Evolutionary conservation across 2,113 vertebrate genomes (phyloP).

Genomic region (Ailurus styani): DNA sequence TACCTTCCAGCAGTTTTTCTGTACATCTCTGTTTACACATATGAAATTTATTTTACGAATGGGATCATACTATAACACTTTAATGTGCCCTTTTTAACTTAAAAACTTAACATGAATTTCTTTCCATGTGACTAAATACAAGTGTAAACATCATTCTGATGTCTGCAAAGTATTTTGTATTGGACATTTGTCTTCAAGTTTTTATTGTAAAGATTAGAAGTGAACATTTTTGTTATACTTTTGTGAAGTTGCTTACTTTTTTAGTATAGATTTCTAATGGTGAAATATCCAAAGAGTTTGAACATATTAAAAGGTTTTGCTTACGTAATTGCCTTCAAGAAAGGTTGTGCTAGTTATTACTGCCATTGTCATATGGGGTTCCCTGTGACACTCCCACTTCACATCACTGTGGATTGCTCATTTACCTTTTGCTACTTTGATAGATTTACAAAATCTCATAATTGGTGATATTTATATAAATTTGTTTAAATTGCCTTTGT

Average conservation of each 20-base stretch:
- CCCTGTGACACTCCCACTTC: rapidly evolving
- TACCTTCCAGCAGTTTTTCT: background rate
- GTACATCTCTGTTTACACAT: background rate
- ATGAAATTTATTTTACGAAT: background rate
- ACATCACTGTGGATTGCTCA: background rate
- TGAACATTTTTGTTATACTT: background rate
- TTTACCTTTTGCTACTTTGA: background rate
- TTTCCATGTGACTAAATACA: background rate
- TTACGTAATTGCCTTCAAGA: background rate
- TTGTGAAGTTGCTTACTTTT: background rate
- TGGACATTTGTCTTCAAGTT: background rate
- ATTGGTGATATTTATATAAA: background rate
- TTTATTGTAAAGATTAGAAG: conserved; percentile 10
- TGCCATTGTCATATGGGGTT: background rate
- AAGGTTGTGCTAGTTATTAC: background rate
- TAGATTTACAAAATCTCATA: background rate
- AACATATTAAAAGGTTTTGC: background rate
- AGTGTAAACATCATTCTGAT: conserved; percentile 16
- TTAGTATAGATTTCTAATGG: background rate
- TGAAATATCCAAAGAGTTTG: background rate
- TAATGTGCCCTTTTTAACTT: background rate
- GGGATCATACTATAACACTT: background rate
- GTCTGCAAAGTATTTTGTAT: background rate
- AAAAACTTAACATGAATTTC: background rate
- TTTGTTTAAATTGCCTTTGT: background rate